phyloP scores from a whole-genome alignment of 2,797 vertebrate species.

The Falco peregrinus region DNA sequence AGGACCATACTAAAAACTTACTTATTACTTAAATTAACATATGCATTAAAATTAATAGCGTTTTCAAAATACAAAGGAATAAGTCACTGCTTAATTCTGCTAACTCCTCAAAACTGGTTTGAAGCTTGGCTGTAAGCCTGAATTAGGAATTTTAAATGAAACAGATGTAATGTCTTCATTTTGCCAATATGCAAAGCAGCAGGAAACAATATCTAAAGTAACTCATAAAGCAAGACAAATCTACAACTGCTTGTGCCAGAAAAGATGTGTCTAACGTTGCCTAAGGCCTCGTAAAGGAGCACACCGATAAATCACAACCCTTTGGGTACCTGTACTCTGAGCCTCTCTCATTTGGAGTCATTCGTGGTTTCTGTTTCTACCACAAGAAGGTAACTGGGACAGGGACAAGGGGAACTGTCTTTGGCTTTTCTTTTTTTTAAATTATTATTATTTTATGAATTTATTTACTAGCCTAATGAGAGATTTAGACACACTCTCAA shows the following conservation, averaged over 20 bases:
- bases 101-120: not conserved
- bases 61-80: not conserved
- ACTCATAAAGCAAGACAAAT: not conserved
- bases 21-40: not conserved
- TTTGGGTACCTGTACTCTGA: not conserved
- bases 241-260: not conserved
- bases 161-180: not conserved
- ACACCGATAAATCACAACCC: not conserved
- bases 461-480: not conserved
- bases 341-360: not conserved
- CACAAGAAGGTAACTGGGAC: not conserved
- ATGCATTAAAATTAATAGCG: not conserved
- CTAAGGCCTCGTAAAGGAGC: not conserved
- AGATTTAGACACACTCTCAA: not conserved
- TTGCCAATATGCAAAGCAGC: not conserved
- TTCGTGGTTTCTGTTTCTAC: not conserved
- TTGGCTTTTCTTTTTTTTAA: not conserved
- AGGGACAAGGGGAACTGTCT: not conserved
- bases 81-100: conserved; percentile 16
- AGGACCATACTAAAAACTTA: not conserved
- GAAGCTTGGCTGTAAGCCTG: not conserved
- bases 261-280: not conserved
- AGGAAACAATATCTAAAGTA: not conserved
- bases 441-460: not conserved
- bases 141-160: not conserved